Evolutionary conservation across 2,797 vertebrate species (phyloP), one percentile per base, ranked within the genome.

Genomic region (Apogon hyalosoma): DNA sequence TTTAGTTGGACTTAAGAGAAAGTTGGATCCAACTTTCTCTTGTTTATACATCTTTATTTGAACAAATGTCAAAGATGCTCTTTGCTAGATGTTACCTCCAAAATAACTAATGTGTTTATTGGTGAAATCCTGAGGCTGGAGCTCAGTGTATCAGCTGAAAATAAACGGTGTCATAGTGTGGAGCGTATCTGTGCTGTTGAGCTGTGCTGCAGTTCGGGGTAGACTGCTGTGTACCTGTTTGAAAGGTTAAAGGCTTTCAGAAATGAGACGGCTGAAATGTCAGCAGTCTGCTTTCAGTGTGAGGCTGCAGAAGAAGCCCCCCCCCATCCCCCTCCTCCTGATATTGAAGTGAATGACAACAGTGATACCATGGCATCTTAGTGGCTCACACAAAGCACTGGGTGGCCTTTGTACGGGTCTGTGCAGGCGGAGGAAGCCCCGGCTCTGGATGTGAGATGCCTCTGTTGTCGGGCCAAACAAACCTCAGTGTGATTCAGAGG

Each of bases 321-420:
- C 49, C 70, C 38, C 31, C 6, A 28, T 28, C 24, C 24, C 5
- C 24, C 24, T 28, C 24, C 2, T 28, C 24, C 69, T 12, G 40
- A 76, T 76, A 69, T 51, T 51, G 68, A 74, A 80, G 49, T 73
- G 74, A 84, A 66, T 76, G 74, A 80, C 79, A 83, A 64, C 76
- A 77, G 73, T 50, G 80, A 84, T 73, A 58, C 72, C 60, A 11
- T 72, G 65, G 71, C 51, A 11, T 56, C 63, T 21, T 53, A 61
- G 43, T 6, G 66, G 16, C 40, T 40, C 63, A 14, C 63, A 74
- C 69, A 70, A 66, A 79, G 78, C 69, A 78, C 74, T 73, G 65
- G 56, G 68, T 40, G 63, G 70, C 51, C 72, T 79, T 69, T 77
- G 79, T 77, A 72, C 63, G 64, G 13, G 2, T 1, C 19, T 65